Percentiles rank a stretch among this genome's conserved stretches.
These are phyloP conservation scores for Dipodomys merriami DNA, from an alignment of 2,113 vertebrate species.

Conservation along the genomic window DNA sequence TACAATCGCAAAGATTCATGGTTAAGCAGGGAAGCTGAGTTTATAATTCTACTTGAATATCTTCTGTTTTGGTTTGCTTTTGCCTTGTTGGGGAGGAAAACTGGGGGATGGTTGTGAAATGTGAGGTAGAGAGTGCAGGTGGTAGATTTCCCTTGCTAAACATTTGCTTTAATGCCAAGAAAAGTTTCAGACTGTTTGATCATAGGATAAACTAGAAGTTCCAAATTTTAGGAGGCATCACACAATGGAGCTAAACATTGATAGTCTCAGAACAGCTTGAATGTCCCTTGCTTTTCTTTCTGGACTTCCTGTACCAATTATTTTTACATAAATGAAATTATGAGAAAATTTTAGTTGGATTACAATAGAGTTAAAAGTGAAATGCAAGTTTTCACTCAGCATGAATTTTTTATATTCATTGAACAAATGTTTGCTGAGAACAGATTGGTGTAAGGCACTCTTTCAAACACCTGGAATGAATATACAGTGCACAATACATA, in stretches of 20 bases:
- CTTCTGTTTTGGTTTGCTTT: too few relatives aligned
- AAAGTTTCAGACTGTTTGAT: background rate
- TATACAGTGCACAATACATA: background rate
- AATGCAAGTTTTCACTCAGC: slow-evolving; percentile 10
- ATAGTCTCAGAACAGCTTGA: background rate
- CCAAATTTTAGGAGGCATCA: background rate
- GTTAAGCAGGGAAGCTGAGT: background rate
- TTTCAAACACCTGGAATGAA: slow-evolving; percentile 5
- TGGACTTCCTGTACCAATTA: background rate
- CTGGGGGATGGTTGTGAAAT: background rate
- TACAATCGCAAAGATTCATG: background rate
- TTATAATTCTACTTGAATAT: too few relatives aligned
- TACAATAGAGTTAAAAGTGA: background rate
- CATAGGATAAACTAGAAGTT: background rate
- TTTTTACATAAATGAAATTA: slow-evolving; percentile 23
- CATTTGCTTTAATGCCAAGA: background rate
- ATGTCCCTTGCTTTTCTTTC: background rate
- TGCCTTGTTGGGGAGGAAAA: background rate
- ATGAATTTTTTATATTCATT: slow-evolving; percentile 30
- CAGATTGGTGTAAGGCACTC: background rate
- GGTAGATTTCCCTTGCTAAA: background rate
- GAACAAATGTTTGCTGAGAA: slow-evolving; percentile 24
- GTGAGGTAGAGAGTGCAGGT: background rate
- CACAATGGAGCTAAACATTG: background rate
- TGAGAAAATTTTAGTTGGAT: background rate